A percentile compares a stretch with the other conserved stretches of the same genome.
These are phyloP conservation scores for Rhinopithecus roxellana DNA, from an alignment of 2,113 vertebrate genomes.

Conservation along the genomic window DNA sequence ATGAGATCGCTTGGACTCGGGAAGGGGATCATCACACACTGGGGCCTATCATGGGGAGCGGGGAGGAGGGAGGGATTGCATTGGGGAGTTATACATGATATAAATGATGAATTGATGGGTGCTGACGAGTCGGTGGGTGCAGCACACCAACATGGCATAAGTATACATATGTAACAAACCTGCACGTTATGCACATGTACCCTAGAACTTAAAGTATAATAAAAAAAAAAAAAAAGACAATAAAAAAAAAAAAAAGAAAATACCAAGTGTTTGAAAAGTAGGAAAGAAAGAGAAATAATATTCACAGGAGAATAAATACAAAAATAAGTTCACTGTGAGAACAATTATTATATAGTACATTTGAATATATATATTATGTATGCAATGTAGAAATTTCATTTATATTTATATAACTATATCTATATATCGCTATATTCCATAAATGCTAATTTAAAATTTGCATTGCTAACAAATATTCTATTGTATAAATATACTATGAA, in stretches of 20 bases:
- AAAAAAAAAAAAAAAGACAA: no score
- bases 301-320: not conserved
- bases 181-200: no score
- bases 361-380: not conserved
- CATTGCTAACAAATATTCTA: not conserved
- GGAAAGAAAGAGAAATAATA: not conserved
- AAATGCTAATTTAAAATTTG: not conserved
- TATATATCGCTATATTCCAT: not conserved
- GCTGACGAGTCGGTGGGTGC: no score
- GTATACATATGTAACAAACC: no score
- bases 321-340: not conserved
- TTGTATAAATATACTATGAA: not conserved
- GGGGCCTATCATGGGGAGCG: no score
- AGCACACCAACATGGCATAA: no score
- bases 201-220: no score
- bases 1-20: no score
- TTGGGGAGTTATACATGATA: no score
- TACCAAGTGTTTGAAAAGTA: not conserved
- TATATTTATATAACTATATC: not conserved
- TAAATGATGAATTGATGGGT: no score
- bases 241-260: not conserved
- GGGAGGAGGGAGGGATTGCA: no score
- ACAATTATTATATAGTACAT: not conserved
- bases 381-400: not conserved
- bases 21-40: no score